Base-by-base conservation (phyloP, 2,888 invertebrate genomes). In the Tachystola acroxantha region DNA sequence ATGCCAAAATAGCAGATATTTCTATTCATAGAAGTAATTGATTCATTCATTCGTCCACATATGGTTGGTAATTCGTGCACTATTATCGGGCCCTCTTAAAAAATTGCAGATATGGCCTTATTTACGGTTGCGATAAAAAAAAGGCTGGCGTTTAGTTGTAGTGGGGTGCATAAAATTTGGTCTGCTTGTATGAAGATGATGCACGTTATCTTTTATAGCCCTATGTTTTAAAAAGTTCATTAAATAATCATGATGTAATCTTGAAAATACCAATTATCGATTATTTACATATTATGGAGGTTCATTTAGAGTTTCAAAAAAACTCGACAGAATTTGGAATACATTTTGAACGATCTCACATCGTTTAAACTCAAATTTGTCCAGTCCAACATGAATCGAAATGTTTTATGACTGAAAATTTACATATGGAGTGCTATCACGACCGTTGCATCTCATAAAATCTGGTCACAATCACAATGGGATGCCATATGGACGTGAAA, bases 21-120 rank as follows among this genome's bases (percentile, higher is more conserved):
- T 10, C 37, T 32, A 30, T 45, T 37, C 43, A 50, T 51, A 43
- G 37, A 47, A 43, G 43, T 42, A 43, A 46, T 52, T 52, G 55
- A 57, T 64, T 57, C 51, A 59, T 61, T 58, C 57, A 48, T 1
- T n/a, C 24, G 4, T 58, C 46, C 61, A 53, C 76, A 74, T 74
- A 71, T 74, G 75, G 61, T 58, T 45, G 43, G 53, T 60, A 61
- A 64, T 67, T 55, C 43, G 43, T 45, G 11, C 48, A 40, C 57
- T 58, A 58, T 64, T 58, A 60, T 64, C 49, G 46, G 39, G 43
- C 57, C 61, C 64, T 61, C 47, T 41, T 49, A 49, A 49, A 24
- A 48, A 47, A 51, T 48, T 50, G 47, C 31, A 16, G 35, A 34
- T 38, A 30, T 13, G 22, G 19, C n/a, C 29, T 34, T 34, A 24